A percentile compares a stretch with the other conserved stretches of the same genome.
Conservation (phyloP, 2,888 invertebrate genomes). For the Adelognathus sp. region DNA sequence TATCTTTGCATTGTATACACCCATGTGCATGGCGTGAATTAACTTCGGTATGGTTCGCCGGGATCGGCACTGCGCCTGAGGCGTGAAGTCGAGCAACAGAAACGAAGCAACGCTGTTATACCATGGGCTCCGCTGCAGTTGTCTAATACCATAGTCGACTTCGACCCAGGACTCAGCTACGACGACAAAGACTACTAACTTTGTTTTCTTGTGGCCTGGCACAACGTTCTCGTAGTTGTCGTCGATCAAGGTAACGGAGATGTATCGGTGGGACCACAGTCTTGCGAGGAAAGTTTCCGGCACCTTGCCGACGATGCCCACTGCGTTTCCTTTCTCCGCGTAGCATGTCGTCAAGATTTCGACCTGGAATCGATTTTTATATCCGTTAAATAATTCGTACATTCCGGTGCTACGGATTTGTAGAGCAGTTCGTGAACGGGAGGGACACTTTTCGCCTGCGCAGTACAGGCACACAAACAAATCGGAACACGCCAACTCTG, state of each 20-base stretch:
- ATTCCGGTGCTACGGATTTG: neutral
- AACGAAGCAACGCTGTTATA: slow-evolving; percentile 1
- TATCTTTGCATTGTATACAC: neutral
- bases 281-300: neutral
- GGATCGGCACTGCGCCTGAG: neutral
- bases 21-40: neutral
- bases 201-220: no score
- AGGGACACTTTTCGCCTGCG: no score
- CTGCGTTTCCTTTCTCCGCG: neutral
- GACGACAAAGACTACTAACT: no score
- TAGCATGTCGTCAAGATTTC: neutral
- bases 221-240: neutral
- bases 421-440: no score
- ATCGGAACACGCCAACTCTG: no score
- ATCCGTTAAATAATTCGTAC: neutral
- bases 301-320: neutral
- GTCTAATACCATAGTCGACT: no score
- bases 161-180: neutral
- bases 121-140: neutral
- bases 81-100: neutral
- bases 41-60: no score
- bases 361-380: neutral
- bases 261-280: neutral
- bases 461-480: no score
- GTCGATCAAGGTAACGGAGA: neutral